Conservation (phyloP, 2,797 vertebrate species). For the Lates japonicus region DNA sequence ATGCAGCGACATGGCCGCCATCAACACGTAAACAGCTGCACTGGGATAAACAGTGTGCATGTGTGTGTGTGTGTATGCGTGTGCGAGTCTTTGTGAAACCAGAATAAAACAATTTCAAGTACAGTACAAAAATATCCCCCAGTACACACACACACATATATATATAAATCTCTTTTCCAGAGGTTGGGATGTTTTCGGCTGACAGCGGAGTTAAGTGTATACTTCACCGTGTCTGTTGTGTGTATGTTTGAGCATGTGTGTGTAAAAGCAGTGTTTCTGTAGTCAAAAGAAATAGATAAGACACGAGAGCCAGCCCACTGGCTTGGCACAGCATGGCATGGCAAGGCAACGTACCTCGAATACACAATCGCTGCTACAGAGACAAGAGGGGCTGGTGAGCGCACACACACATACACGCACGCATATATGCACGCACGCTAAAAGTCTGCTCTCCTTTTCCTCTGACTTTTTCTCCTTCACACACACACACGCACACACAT, state of each 20-base stretch:
- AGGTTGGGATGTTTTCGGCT: conserved; percentile 16
- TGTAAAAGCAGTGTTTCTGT: conserved; percentile 36
- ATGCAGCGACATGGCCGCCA: conserved; percentile 48
- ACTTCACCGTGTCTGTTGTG: neutral
- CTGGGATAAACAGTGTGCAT: conserved; percentile 26
- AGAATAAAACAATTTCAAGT: neutral
- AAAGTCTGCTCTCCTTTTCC: conserved; percentile 39
- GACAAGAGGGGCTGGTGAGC: neutral
- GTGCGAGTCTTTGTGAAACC: conserved; percentile 11
- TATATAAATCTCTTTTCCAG: conserved; percentile 15
- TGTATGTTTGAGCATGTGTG: conserved; percentile 16
- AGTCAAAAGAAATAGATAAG: conserved; percentile 58
- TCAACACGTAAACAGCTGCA: conserved; percentile 61
- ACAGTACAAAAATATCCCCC: neutral
- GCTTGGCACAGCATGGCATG: conserved; percentile 58
- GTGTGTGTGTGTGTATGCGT: conserved; percentile 9
- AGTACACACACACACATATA: neutral
- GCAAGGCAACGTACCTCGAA: conserved; percentile 44
- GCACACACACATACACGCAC: conserved; percentile 15
- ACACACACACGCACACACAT: conserved; percentile 56
- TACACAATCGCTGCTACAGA: conserved; percentile 40
- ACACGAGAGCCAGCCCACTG: conserved; percentile 48
- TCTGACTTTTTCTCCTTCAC: conserved; percentile 62
- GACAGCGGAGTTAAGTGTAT: neutral
- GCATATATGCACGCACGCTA: conserved; percentile 6